Evolutionary conservation across 1,140 invertebrate genomes (phyloP).

Genomic region (Drosophila fuyamai): DNA sequence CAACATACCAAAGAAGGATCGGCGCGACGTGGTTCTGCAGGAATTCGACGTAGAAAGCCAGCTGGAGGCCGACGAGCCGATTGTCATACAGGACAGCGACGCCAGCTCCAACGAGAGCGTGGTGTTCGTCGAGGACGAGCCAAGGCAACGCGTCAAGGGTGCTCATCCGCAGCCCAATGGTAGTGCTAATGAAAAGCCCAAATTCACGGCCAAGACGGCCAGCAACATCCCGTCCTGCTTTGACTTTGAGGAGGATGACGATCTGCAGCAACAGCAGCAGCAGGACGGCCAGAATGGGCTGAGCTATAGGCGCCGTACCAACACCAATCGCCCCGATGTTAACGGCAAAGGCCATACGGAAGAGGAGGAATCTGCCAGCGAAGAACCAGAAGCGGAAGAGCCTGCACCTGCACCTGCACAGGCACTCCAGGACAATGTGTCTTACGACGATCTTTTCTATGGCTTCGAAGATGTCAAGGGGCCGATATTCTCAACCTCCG

Average conservation of each 20-base stretch:
- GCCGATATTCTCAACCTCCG: not conserved
- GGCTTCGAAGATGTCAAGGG: conserved; percentile 31
- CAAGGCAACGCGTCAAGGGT: conserved; percentile 18
- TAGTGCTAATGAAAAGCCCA: conserved; percentile 1
- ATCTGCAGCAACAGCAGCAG: conserved; percentile 31
- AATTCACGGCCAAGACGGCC: conserved; percentile 1
- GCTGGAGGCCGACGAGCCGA: conserved; percentile 37
- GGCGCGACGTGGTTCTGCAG: conserved; percentile 60
- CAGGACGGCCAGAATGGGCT: conserved; percentile 34
- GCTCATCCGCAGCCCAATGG: not conserved
- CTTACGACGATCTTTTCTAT: conserved; percentile 21
- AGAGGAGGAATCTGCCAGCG: not conserved
- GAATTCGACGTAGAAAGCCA: conserved; percentile 48
- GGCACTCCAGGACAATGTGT: not conserved
- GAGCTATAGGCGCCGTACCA: conserved; percentile 34
- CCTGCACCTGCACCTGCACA: not conserved
- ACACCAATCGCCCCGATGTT: conserved; percentile 13
- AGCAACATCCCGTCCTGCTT: conserved; percentile 57
- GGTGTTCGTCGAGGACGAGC: conserved; percentile 58
- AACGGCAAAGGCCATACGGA: conserved; percentile 1
- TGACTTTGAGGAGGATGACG: conserved; percentile 67
- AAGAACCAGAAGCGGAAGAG: not conserved
- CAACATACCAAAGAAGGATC: conserved; percentile 84
- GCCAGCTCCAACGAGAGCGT: conserved; percentile 68
- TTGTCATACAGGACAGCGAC: conserved; percentile 69